A percentile compares a stretch with the other conserved stretches of the same genome.
Evolutionary conservation across 2,888 invertebrate species (phyloP).

Genomic region (Cheilosia scutellata): DNA sequence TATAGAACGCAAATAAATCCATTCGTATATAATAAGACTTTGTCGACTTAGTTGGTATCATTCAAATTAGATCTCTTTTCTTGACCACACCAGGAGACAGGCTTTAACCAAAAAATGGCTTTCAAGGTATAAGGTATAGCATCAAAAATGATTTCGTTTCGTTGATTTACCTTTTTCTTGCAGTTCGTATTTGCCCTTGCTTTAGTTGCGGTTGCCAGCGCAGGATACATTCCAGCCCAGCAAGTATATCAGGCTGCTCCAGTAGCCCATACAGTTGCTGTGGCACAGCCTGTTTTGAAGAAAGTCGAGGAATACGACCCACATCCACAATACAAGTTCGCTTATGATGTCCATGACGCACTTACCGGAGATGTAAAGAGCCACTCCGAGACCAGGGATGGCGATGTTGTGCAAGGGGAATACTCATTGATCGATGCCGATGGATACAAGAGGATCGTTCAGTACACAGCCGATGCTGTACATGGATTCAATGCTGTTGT

Average conservation of each 20-base stretch:
- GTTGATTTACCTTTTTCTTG: too few species aligned
- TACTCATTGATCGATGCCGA: slow-evolving; percentile 82
- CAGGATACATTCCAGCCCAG: slow-evolving; percentile 75
- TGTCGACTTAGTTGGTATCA: slow-evolving; percentile 47
- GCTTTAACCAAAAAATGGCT: slow-evolving; percentile 34
- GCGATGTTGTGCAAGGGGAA: slow-evolving; percentile 82
- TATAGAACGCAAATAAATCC: neutral
- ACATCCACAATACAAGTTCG: slow-evolving; percentile 81
- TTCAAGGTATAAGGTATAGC: too few species aligned
- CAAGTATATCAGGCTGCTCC: slow-evolving; percentile 76
- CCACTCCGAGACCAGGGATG: slow-evolving; percentile 82
- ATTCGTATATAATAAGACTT: slow-evolving; percentile 54
- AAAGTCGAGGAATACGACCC: slow-evolving; percentile 76
- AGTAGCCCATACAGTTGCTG: slow-evolving; percentile 20
- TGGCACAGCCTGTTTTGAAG: slow-evolving; percentile 61
- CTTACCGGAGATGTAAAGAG: slow-evolving; percentile 82
- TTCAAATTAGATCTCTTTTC: slow-evolving; percentile 26
- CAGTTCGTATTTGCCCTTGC: slow-evolving; percentile 81
- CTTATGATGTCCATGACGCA: slow-evolving; percentile 81
- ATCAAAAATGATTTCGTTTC: too few species aligned
- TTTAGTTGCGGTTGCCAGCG: slow-evolving; percentile 80
- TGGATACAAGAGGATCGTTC: slow-evolving; percentile 81
- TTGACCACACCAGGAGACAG: slow-evolving; percentile 14
- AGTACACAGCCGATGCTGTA: slow-evolving; percentile 81
- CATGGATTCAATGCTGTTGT: slow-evolving; percentile 83